Base-by-base conservation (phyloP, 2,113 vertebrate genomes). In the Polypterus bichir region DNA sequence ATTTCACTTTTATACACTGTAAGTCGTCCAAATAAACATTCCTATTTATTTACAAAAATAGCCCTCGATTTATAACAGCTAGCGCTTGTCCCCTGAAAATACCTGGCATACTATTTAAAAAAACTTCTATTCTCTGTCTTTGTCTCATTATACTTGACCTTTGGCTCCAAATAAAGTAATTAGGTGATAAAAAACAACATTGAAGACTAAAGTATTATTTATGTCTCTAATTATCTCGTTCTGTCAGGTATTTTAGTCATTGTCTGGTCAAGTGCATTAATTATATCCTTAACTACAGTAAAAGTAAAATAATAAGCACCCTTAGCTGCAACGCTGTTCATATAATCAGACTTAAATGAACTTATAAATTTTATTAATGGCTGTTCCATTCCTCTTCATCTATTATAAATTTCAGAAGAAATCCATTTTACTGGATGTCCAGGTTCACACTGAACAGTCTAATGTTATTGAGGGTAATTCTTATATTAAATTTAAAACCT, bases 251-350 rank as follows among this genome's bases (percentile, higher is more conserved):
- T 86, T 86, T 86, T 75, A 80, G 76, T 78, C 72, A 58, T 64
- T 80, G 70, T 78, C 78, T 81, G 70, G 70, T 79, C 77, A 79
- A 61, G 73, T 65, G 68, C 76, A 81, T 85, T 86, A 82, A 88
- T 88, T 87, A 83, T 80, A 73, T 83, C 83, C 77, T 81, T 84
- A 88, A 87, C 81, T 80, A 85, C 78, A 83, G 70, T 70, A 77
- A 81, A 83, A 83, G 73, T 82, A 85, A 83, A 81, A 82, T 88
- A 86, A 84, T 81, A 80, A 80, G 69, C 69, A 81, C 80, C 70
- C 66, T 77, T 65, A 64, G 79, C 76, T 82, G 79, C 69, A 75
- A 66, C 72, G 73, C 7, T 45, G 71, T 69, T 67, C 66, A 70
- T 79, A 81, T 76, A 72, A 79, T 82, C 70, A 74, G 76, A 73